Evolutionary conservation across 37 sponge, comb jelly and placozoan genomes (phyloP).

Genomic region (Halichondria panicea): DNA sequence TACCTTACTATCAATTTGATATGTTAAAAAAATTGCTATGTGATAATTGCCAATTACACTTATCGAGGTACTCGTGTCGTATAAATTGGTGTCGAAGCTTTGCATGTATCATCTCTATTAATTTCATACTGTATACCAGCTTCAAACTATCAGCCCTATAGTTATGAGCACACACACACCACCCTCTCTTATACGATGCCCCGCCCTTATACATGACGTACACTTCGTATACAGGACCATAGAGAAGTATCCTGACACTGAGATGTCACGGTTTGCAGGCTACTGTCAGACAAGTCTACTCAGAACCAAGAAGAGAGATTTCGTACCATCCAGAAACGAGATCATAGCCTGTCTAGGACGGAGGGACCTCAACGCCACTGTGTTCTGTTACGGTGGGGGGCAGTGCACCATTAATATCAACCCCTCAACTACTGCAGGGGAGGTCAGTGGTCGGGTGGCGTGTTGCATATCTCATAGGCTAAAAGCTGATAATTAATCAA

Average conservation of each 20-base stretch:
- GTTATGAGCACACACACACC: too few relatives aligned
- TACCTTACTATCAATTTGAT: too few relatives aligned
- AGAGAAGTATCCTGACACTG: conserved; percentile 72
- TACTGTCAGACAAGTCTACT: conserved; percentile 65
- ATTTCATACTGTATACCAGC: too few relatives aligned
- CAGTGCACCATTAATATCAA: conserved; percentile 78
- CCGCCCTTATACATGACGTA: neutral
- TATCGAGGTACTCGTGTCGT: too few relatives aligned
- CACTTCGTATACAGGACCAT: too few relatives aligned
- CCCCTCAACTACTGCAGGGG: conserved; percentile 82
- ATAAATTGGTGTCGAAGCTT: too few relatives aligned
- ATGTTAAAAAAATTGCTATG: too few relatives aligned
- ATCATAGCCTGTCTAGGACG: conserved; percentile 84
- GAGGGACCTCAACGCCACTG: conserved; percentile 58
- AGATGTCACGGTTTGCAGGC: conserved; percentile 82
- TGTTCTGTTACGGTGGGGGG: conserved; percentile 80
- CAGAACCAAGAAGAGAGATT: conserved; percentile 70
- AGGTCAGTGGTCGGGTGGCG: conserved; percentile 50
- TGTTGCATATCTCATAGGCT: too few relatives aligned
- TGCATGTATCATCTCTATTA: too few relatives aligned
- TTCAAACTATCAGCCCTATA: too few relatives aligned
- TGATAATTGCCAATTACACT: too few relatives aligned
- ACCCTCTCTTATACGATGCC: neutral
- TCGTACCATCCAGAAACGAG: conserved; percentile 74
- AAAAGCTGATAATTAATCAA: too few relatives aligned